Percentiles rank a stretch among this genome's conserved stretches.
Evolutionary conservation across 2,113 vertebrate species (phyloP).

Genomic region (Vombatus ursinus): DNA sequence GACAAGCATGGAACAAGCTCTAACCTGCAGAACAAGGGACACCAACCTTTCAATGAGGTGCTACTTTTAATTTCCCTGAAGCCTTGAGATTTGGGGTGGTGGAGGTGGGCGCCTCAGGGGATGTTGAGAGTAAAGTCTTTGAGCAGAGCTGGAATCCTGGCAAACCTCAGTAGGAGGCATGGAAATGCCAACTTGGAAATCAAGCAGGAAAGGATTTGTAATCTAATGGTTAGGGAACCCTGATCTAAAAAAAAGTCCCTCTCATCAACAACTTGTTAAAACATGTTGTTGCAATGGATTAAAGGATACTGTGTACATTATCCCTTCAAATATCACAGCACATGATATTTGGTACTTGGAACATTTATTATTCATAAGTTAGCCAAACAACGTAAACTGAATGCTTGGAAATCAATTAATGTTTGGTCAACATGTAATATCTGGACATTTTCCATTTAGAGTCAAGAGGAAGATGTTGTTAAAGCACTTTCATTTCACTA

Average conservation of each 20-base stretch:
- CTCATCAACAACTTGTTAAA: background rate
- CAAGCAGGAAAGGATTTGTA: background rate
- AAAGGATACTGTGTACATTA: background rate
- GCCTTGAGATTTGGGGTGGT: background rate
- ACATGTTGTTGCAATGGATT: background rate
- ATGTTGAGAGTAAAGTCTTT: background rate
- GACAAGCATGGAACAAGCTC: background rate
- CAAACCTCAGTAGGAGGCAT: background rate
- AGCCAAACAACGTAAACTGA: background rate
- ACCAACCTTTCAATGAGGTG: background rate
- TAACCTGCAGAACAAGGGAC: slow-evolving; percentile 25
- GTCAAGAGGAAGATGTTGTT: background rate
- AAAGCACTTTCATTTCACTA: slow-evolving; percentile 15
- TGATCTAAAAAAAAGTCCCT: background rate
- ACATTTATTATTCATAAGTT: background rate
- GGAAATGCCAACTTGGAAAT: slow-evolving; percentile 6
- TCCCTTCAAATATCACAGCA: background rate
- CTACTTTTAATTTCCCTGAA: slow-evolving; percentile 13
- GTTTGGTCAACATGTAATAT: slow-evolving; percentile 2
- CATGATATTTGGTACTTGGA: background rate
- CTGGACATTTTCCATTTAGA: background rate
- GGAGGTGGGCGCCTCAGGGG: background rate
- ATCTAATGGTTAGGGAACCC: background rate
- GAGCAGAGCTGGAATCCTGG: background rate
- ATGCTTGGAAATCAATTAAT: background rate